These are phyloP conservation scores for Scolopax bukidnonensis DNA, from an alignment of 2,797 vertebrate species.

Conservation along the genomic window DNA sequence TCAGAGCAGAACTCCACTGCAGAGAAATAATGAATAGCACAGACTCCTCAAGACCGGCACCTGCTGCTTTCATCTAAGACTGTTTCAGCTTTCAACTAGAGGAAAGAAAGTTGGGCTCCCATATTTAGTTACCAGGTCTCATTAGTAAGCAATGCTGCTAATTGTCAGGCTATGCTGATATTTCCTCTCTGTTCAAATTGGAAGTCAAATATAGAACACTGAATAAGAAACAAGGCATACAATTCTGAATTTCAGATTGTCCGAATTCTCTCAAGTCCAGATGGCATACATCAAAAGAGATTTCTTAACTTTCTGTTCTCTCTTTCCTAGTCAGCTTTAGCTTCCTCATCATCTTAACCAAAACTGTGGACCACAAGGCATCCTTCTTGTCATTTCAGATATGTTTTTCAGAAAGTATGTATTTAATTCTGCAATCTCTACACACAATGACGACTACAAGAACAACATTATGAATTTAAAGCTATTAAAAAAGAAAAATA, in stretches of 20 bases:
- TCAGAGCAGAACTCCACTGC: not conserved
- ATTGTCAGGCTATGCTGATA: not conserved
- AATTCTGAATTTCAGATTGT: slow-evolving; percentile 1
- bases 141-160: not conserved
- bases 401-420: no score
- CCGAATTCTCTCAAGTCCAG: not conserved
- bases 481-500: not conserved
- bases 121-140: not conserved
- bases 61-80: not conserved
- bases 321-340: not conserved
- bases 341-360: not conserved
- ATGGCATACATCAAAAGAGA: not conserved
- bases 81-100: not conserved
- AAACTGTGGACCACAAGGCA: not conserved
- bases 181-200: not conserved
- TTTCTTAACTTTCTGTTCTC: not conserved
- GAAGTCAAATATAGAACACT: not conserved
- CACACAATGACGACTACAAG: not conserved
- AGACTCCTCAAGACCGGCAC: not conserved
- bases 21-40: not conserved
- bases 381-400: not conserved
- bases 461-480: not conserved
- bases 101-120: not conserved
- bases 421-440: no score
- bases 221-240: not conserved